Percentiles rank a stretch among this genome's conserved stretches.
These are phyloP conservation scores for Phylloscopus whistleri DNA, from an alignment of 2,113 vertebrate genomes.

Conservation along the genomic window DNA sequence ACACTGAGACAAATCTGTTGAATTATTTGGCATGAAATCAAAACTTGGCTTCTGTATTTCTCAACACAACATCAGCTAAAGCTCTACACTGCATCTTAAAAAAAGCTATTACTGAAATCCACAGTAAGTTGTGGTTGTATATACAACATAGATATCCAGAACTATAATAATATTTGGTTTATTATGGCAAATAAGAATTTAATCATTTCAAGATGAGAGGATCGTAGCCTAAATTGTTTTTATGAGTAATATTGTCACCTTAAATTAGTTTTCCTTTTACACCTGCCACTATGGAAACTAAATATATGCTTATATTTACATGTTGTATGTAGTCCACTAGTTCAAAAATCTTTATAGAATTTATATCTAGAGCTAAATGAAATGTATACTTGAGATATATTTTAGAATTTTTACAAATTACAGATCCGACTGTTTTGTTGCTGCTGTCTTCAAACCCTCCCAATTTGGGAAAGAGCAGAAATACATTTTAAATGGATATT, in stretches of 20 bases:
- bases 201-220: neutral
- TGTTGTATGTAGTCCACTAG: neutral
- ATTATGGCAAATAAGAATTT: neutral
- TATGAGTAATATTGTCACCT: neutral
- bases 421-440: neutral
- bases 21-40: neutral
- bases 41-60: neutral
- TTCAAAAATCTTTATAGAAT: neutral
- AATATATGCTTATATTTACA: neutral
- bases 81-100: neutral
- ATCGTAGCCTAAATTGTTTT: neutral
- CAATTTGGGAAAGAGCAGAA: neutral
- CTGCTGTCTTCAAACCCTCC: neutral
- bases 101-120: neutral
- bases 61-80: neutral
- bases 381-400: neutral
- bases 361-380: neutral
- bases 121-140: neutral
- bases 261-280: neutral
- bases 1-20: neutral
- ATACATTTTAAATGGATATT: neutral
- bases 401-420: neutral
- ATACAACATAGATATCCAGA: neutral
- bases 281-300: neutral
- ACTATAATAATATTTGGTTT: neutral